These are phyloP conservation scores for Troides helena DNA, from an alignment of 2,888 invertebrate species.

Conservation along the genomic window DNA sequence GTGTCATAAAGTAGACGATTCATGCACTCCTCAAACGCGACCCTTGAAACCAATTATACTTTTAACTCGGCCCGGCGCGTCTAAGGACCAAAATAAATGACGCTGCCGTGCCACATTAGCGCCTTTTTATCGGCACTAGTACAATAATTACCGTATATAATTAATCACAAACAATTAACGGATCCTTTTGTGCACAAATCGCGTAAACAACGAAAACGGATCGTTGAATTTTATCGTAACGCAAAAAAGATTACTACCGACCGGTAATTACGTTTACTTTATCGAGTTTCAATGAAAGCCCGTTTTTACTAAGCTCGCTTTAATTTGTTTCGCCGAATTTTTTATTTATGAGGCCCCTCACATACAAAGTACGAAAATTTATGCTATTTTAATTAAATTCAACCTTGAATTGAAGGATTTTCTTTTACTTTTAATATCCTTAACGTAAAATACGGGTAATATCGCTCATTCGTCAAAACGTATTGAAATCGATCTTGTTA, in stretches of 20 bases:
- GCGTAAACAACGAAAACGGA: conserved; percentile 33
- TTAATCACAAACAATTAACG: conserved; percentile 58
- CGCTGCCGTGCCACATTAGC: conserved; percentile 43
- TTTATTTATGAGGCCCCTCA: conserved; percentile 19
- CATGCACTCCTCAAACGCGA: conserved; percentile 54
- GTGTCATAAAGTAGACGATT: conserved; percentile 52
- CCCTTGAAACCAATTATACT: conserved; percentile 70
- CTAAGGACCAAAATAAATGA: conserved; percentile 51
- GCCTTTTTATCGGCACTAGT: conserved; percentile 18
- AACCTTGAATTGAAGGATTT: not conserved
- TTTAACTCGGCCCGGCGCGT: conserved; percentile 55
- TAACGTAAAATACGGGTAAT: no score
- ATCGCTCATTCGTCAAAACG: no score
- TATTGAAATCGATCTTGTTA: no score
- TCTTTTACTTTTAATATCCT: not conserved
- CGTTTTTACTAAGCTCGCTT: conserved; percentile 28
- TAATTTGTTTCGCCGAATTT: conserved; percentile 21
- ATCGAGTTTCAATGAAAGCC: conserved; percentile 33
- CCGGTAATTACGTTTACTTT: conserved; percentile 37
- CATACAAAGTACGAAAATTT: conserved; percentile 10
- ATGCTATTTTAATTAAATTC: conserved; percentile 3
- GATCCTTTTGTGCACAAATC: conserved; percentile 13
- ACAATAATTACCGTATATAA: conserved; percentile 45
- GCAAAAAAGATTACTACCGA: conserved; percentile 38
- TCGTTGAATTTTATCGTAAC: conserved; percentile 36